These are phyloP conservation scores for Sternarchorhynchus goeldii DNA, from an alignment of 2,797 vertebrate genomes.

Conservation along the genomic window DNA sequence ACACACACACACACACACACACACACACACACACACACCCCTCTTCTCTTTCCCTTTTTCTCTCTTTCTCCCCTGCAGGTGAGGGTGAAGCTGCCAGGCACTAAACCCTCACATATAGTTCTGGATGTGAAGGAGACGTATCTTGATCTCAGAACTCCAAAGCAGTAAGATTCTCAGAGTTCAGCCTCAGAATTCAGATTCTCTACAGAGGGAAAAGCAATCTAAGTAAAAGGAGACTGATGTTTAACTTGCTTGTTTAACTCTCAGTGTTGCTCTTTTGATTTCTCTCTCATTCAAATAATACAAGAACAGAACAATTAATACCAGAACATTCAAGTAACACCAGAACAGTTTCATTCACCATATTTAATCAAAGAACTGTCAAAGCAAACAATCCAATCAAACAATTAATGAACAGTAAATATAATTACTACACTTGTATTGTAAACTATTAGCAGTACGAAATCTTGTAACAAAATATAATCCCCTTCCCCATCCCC, in stretches of 20 bases:
- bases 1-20: not conserved
- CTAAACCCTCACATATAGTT: conserved; percentile 80
- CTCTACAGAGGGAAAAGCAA: not conserved
- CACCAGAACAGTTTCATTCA: not conserved
- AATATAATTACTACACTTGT: not conserved
- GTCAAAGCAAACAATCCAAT: not conserved
- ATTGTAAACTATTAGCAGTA: not conserved
- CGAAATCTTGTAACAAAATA: not conserved
- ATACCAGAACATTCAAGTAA: too few relatives aligned
- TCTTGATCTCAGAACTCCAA: conserved; percentile 87
- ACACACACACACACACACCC: not conserved
- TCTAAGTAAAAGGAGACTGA: too few relatives aligned
- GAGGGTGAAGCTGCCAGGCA: conserved; percentile 66
- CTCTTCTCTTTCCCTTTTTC: not conserved
- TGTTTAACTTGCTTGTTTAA: too few relatives aligned
- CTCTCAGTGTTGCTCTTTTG: too few relatives aligned
- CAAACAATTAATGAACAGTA: not conserved
- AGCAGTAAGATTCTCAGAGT: conserved; percentile 78
- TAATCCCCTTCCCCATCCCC: not conserved
- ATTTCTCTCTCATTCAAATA: too few relatives aligned
- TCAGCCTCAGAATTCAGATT: conserved; percentile 40
- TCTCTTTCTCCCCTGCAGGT: conserved; percentile 34
- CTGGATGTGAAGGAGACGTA: conserved; percentile 85
- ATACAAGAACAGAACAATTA: too few relatives aligned
- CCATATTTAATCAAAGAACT: not conserved